phyloP scores from a whole-genome alignment of 2,797 vertebrate species.

The Aeoliscus strigatus region DNA sequence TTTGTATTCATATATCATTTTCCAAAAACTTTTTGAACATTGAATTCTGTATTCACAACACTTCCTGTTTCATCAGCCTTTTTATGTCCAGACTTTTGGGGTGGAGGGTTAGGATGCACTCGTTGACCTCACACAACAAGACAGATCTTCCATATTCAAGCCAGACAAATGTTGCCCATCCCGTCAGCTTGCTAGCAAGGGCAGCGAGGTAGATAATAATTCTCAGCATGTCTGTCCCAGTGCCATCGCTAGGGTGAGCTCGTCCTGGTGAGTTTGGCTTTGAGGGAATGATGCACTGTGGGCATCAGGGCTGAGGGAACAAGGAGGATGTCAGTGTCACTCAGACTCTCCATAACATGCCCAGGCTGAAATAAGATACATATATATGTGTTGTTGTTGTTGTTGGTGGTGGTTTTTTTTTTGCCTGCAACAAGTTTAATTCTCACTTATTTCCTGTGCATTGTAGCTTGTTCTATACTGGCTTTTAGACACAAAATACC shows the following conservation, averaged over 20 bases:
- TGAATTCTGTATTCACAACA: too few species aligned
- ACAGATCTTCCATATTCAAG: slow-evolving; percentile 29
- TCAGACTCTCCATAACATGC: slow-evolving; percentile 5
- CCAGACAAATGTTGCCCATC: slow-evolving; percentile 60
- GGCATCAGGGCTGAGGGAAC: slow-evolving; percentile 25
- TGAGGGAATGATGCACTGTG: slow-evolving; percentile 23
- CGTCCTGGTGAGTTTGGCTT: slow-evolving; percentile 48
- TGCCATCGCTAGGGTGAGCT: slow-evolving; percentile 58
- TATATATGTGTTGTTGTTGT: not conserved
- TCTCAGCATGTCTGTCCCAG: slow-evolving; percentile 51
- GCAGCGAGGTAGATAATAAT: slow-evolving; percentile 69
- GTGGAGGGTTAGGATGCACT: slow-evolving; percentile 22
- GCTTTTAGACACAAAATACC: too few species aligned
- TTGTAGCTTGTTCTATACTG: too few species aligned
- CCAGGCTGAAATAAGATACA: not conserved
- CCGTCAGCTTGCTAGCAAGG: slow-evolving; percentile 68
- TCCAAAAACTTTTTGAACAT: too few species aligned
- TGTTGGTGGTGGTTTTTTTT: too few species aligned
- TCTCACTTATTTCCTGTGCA: too few species aligned
- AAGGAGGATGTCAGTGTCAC: slow-evolving; percentile 7
- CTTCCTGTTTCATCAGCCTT: too few species aligned
- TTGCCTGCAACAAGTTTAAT: too few species aligned
- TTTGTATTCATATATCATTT: too few species aligned
- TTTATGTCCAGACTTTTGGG: too few species aligned
- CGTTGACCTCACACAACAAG: slow-evolving; percentile 35